Base-by-base conservation (phyloP, 2,888 invertebrate species). In the Dicycla oo region DNA sequence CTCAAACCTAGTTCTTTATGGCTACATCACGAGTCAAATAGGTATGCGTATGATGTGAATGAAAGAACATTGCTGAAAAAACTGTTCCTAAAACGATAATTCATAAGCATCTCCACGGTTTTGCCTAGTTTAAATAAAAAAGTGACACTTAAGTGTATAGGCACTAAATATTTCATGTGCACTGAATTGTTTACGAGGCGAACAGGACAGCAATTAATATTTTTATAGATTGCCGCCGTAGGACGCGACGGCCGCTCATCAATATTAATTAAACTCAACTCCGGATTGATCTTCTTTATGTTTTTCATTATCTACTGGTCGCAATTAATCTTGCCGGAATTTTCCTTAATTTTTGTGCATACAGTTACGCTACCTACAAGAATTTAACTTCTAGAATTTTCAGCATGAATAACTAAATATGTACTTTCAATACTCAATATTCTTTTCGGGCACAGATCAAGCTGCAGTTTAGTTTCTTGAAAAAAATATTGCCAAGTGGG, bases 141-240 rank as follows among this genome's bases (percentile, higher is more conserved):
- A 75, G 40, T 70, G 76, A 64, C 73, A 75, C 69, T 79, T 79
- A 78, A 75, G 80, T 83, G 74, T 79, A 69, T 57, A 80, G 81
- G 79, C 82, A 85, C 86, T 91, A 87, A 90, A 91, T 87, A 87
- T 91, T 92, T 90, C 87, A 91, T 91, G 90, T 91, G 88, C 87
- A 86, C 87, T 88, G 86, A 90, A 88, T 88, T 88, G 85, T 94
- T 95, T 93, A 95, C 89, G 95, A 92, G 89, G 86, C 90, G 88
- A 88, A 92, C 91, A 91, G 90, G 90, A 87, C 88, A 89, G 91
- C 92, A 93, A 94, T 95, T 95, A 95, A 94, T 93, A 93, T 93
- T 95, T 95, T 95, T 95, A 95, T 94, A 89, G 90, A 86, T 83
- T 81, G 86, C 88, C 90, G 85, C 87, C 64, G 38, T 57, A 30